These are phyloP conservation scores for Tetrax tetrax DNA, from an alignment of 2,113 vertebrate species.

Conservation along the genomic window DNA sequence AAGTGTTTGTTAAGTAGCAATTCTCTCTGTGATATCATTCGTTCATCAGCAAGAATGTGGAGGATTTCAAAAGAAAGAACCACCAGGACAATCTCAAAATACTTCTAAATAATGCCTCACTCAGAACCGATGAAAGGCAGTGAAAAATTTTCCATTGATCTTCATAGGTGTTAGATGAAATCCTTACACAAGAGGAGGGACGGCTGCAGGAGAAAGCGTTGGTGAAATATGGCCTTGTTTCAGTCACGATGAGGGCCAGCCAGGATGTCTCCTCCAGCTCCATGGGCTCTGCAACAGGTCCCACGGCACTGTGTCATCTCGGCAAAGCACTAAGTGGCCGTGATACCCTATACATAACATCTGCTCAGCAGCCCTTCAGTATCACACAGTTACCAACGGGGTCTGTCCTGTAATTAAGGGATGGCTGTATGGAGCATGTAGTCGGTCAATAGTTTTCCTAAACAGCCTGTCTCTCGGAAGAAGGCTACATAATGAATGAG, in stretches of 20 bases:
- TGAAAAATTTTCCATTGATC: neutral
- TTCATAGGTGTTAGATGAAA: neutral
- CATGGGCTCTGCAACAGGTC: neutral
- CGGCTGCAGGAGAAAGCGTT: neutral
- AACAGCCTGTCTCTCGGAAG: conserved; percentile 49
- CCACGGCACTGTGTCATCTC: accelerated
- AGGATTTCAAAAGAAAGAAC: neutral
- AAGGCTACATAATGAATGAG: conserved; percentile 43
- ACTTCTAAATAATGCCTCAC: neutral
- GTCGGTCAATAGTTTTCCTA: neutral
- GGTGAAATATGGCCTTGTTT: neutral
- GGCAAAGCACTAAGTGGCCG: accelerated
- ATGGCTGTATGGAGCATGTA: neutral
- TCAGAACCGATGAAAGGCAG: neutral
- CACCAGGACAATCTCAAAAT: neutral
- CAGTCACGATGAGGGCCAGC: neutral
- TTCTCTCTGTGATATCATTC: neutral
- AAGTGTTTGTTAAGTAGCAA: neutral
- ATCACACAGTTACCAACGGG: neutral
- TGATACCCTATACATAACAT: neutral
- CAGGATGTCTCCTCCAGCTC: neutral
- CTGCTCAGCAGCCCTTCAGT: neutral
- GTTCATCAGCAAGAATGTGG: neutral
- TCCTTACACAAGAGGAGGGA: neutral
- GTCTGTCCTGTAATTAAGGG: neutral